phyloP scores from a whole-genome alignment of 2,888 invertebrate genomes.

The Fragum sueziense region DNA sequence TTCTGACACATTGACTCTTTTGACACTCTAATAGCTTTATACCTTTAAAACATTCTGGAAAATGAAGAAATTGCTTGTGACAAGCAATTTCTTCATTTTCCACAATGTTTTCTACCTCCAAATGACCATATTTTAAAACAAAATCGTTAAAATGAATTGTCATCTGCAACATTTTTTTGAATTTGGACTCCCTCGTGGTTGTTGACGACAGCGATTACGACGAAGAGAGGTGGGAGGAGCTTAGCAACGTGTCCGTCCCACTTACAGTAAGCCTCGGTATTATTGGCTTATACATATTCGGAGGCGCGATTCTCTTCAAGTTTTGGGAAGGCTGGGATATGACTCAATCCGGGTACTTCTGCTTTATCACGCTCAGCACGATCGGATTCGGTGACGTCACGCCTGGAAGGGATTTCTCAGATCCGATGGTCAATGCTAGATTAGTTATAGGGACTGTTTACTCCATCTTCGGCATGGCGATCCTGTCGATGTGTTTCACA shows the following conservation, averaged over 20 bases:
- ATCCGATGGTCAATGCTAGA: slow-evolving; percentile 75
- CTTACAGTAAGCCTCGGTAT: slow-evolving; percentile 80
- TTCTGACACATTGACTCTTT: no score
- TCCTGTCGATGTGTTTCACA: slow-evolving; percentile 82
- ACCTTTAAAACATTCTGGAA: no score
- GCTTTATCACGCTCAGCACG: slow-evolving; percentile 82
- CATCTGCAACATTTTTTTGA: no score
- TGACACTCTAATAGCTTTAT: no score
- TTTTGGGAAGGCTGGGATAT: slow-evolving; percentile 81
- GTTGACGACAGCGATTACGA: slow-evolving; percentile 76
- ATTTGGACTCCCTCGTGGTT: slow-evolving; percentile 65
- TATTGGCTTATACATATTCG: slow-evolving; percentile 76
- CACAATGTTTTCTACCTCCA: no score
- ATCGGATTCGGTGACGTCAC: slow-evolving; percentile 82
- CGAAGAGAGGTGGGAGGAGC: slow-evolving; percentile 79
- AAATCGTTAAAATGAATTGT: no score
- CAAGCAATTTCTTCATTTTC: no score
- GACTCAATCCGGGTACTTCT: slow-evolving; percentile 81
- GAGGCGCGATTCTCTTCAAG: slow-evolving; percentile 81
- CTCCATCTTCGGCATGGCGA: slow-evolving; percentile 82
- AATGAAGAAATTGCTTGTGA: no score
- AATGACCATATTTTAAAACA: no score
- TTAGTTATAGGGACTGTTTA: slow-evolving; percentile 80
- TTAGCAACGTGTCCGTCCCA: slow-evolving; percentile 81
- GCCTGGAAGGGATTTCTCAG: slow-evolving; percentile 78